phyloP scores from a whole-genome alignment of 2,797 vertebrate genomes.

The Furcifer pardalis region DNA sequence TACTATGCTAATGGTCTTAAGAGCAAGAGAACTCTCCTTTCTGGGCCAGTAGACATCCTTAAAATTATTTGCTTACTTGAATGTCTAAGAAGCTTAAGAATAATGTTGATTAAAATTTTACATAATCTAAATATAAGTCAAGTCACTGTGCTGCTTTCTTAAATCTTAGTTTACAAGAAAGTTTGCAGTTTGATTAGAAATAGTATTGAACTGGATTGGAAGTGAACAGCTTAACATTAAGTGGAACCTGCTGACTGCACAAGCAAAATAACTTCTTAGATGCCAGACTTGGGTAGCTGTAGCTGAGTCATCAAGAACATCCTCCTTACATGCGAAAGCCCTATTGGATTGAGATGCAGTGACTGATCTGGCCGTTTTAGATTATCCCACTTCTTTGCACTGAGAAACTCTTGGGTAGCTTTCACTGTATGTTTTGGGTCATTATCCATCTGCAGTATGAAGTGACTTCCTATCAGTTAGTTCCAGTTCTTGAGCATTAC shows the following conservation, averaged over 20 bases:
- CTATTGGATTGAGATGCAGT: too few species aligned
- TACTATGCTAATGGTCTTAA: background rate
- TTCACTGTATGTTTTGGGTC: too few species aligned
- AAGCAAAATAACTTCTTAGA: background rate
- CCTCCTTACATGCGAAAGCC: background rate
- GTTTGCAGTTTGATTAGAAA: background rate
- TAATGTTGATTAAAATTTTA: slow-evolving; percentile 1
- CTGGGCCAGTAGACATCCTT: background rate
- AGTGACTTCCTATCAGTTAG: too few species aligned
- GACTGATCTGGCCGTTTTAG: too few species aligned
- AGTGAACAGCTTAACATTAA: background rate
- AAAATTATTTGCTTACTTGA: background rate
- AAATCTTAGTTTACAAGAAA: slow-evolving; percentile 8
- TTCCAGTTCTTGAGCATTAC: too few species aligned
- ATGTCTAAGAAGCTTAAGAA: slow-evolving; percentile 16
- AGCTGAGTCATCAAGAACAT: background rate
- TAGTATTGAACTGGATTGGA: background rate
- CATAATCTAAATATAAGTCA: background rate
- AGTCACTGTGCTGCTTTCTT: background rate
- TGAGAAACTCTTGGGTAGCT: too few species aligned
- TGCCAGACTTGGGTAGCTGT: background rate
- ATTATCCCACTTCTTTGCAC: too few species aligned
- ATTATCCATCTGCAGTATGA: too few species aligned
- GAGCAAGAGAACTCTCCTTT: background rate
- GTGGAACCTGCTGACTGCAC: background rate